A percentile compares a stretch with the other conserved stretches of the same genome.
Conservation (phyloP, 2,113 vertebrate genomes). For the Zosterops lateralis region DNA sequence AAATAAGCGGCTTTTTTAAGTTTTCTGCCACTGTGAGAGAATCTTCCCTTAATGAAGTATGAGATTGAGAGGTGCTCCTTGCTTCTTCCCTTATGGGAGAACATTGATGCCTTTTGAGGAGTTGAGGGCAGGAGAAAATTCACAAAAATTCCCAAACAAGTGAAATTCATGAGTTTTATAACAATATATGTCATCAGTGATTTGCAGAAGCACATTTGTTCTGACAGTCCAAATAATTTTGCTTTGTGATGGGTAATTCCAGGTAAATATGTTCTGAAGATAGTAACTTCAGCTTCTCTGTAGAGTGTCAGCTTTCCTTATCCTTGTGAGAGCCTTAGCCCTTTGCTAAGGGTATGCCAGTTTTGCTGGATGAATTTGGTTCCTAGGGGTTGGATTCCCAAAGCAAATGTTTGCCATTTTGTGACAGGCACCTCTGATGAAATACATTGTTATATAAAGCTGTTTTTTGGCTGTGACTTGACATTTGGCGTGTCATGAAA, state of each 20-base stretch:
- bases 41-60: not conserved
- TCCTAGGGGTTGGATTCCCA: not conserved
- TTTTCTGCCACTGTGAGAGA: not conserved
- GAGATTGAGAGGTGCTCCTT: not conserved
- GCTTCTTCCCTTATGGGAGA: not conserved
- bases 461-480: slow-evolving; percentile 2
- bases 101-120: not conserved
- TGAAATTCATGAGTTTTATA: not conserved
- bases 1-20: not conserved
- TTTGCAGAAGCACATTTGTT: not conserved
- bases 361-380: not conserved
- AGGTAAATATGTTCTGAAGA: not conserved
- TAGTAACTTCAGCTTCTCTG: not conserved
- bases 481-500: not conserved
- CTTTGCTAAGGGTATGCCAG: not conserved
- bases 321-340: not conserved
- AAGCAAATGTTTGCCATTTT: not conserved
- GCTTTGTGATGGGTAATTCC: not conserved
- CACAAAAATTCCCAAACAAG: not conserved
- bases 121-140: not conserved
- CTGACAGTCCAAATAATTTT: not conserved
- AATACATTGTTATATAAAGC: slow-evolving; percentile 36
- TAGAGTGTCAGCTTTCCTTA: not conserved
- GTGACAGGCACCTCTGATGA: not conserved
- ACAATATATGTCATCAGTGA: not conserved